Conservation (phyloP, 2,888 invertebrate genomes). For the Eledone cirrhosa region DNA sequence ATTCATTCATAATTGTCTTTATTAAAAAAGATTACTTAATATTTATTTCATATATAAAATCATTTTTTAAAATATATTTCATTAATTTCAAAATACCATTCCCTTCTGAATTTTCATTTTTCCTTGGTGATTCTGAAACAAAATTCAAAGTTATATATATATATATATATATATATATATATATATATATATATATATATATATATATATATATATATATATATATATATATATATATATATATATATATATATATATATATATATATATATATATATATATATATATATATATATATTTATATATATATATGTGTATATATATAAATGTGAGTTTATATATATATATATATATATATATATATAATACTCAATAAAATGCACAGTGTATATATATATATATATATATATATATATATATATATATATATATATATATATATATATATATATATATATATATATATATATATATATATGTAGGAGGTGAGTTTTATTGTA, state of each 20-base stretch:
- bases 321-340: not conserved
- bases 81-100: too few relatives aligned
- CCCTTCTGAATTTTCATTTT: too few relatives aligned
- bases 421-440: slow-evolving; percentile 6
- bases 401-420: not conserved
- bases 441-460: not conserved
- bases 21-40: not conserved
- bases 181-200: not conserved
- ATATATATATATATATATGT: not conserved
- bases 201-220: not conserved
- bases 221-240: not conserved
- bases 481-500: too few relatives aligned
- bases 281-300: not conserved
- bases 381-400: not conserved
- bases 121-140: too few relatives aligned
- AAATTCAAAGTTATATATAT: not conserved
- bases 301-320: not conserved
- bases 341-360: not conserved
- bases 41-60: not conserved
- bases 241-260: not conserved
- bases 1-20: not conserved
- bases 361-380: not conserved
- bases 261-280: not conserved
- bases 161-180: not conserved
- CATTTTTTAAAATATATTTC: not conserved